Evolutionary conservation across 2,113 vertebrate genomes (phyloP).

Genomic region (Echinops telfairi): DNA sequence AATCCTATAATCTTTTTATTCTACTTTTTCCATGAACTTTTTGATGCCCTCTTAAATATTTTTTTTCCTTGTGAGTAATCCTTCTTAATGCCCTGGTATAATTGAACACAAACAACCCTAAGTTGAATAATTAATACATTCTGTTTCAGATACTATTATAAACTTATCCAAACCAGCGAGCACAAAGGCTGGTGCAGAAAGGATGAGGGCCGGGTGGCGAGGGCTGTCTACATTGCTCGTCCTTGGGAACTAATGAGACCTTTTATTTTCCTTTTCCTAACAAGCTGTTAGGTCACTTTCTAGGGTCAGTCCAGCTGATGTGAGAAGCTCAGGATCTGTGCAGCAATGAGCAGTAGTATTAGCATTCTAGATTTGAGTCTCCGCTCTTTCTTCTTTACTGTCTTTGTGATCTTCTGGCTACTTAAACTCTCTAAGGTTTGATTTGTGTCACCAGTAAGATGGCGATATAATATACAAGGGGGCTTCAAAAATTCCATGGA

Average conservation of each 20-base stretch:
- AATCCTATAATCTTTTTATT: no score
- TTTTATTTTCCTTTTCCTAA: neutral
- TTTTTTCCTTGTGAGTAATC: constrained; percentile 10
- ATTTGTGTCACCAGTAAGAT: constrained; percentile 28
- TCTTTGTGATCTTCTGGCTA: neutral
- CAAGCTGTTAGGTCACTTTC: constrained; percentile 3
- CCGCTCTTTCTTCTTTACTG: neutral
- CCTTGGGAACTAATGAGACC: neutral
- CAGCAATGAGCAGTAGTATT: neutral
- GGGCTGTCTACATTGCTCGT: neutral
- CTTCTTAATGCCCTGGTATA: constrained; percentile 3
- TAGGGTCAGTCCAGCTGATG: neutral
- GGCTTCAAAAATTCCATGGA: no score
- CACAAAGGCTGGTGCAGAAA: neutral
- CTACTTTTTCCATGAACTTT: no score
- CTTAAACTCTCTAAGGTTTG: neutral
- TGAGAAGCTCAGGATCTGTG: neutral
- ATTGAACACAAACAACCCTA: constrained; percentile 45
- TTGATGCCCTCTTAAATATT: neutral
- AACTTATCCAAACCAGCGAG: constrained; percentile 1
- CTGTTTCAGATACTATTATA: constrained; percentile 26
- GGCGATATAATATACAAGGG: no score
- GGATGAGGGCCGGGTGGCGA: neutral
- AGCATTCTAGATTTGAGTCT: constrained; percentile 12
- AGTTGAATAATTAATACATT: constrained; percentile 19